Evolutionary conservation across 1,140 invertebrate species (phyloP).

Genomic region (Littorina saxatilis): DNA sequence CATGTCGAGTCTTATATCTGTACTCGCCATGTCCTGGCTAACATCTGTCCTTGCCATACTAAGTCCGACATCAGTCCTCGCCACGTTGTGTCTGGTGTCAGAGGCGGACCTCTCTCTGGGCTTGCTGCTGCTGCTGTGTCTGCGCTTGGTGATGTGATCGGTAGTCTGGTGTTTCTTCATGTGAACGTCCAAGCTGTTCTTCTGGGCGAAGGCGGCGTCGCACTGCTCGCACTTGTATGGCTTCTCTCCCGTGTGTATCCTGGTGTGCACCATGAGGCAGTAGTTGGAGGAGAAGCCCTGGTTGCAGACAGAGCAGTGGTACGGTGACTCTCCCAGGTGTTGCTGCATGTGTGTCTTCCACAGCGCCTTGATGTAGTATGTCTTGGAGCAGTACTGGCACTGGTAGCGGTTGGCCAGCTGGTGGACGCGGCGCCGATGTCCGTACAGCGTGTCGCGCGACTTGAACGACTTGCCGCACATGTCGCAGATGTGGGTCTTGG

Average conservation of each 20-base stretch:
- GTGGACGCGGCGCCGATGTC: constrained; percentile 19
- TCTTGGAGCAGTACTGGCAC: constrained; percentile 28
- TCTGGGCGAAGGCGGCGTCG: constrained; percentile 30
- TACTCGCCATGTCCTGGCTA: too few species aligned
- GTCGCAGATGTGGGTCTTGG: constrained; percentile 10
- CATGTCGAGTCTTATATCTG: too few species aligned
- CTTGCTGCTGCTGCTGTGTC: too few species aligned
- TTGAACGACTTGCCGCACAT: constrained; percentile 20
- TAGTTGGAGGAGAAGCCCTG: constrained; percentile 42
- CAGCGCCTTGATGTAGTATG: constrained; percentile 6
- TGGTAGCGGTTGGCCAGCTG: background rate
- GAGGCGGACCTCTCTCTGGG: too few species aligned
- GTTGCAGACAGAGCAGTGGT: constrained; percentile 48
- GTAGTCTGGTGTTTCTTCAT: constrained; percentile 35
- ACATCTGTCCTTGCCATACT: too few species aligned
- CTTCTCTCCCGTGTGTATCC: constrained; percentile 84
- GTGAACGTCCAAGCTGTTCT: constrained; percentile 35
- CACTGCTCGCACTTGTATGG: constrained; percentile 67
- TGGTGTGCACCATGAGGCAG: constrained; percentile 36
- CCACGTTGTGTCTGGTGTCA: too few species aligned
- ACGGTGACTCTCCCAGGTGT: constrained; percentile 42
- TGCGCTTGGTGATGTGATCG: background rate
- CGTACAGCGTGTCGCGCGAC: background rate
- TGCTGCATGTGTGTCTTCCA: constrained; percentile 39
- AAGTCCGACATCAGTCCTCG: too few species aligned